Percentiles rank a stretch among this genome's conserved stretches.
phyloP scores from a whole-genome alignment of 1,140 invertebrate species.

The Hyles euphorbiae region DNA sequence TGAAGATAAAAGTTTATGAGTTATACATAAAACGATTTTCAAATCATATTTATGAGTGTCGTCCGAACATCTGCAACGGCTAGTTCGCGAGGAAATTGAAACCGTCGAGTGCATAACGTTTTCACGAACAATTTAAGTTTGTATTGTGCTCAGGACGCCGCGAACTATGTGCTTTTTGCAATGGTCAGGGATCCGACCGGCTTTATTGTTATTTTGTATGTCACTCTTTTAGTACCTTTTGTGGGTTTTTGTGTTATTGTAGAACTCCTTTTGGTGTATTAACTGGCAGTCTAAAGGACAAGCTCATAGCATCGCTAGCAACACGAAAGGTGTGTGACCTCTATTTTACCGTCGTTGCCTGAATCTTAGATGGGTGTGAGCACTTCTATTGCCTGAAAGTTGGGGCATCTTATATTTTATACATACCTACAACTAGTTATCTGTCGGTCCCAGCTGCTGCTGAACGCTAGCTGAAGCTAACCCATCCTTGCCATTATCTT shows the following conservation, averaged over 20 bases:
- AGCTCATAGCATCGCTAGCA: too few relatives aligned
- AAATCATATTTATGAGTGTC: constrained; percentile 72
- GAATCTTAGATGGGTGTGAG: too few relatives aligned
- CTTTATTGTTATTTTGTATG: constrained; percentile 54
- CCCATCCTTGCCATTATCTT: too few relatives aligned
- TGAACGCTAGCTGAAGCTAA: too few relatives aligned
- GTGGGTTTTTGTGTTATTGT: constrained; percentile 44
- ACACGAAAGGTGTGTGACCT: too few relatives aligned
- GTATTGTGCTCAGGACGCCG: constrained; percentile 60
- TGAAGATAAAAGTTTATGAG: constrained; percentile 71
- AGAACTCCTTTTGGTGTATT: neutral
- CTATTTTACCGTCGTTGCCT: too few relatives aligned
- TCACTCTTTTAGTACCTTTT: constrained; percentile 24
- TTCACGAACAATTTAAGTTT: constrained; percentile 71
- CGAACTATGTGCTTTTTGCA: constrained; percentile 60
- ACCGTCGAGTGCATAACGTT: constrained; percentile 67
- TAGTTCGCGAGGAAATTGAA: constrained; percentile 71
- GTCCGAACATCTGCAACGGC: constrained; percentile 64
- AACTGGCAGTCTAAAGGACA: too few relatives aligned
- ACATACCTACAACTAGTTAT: too few relatives aligned
- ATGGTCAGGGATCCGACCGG: constrained; percentile 52
- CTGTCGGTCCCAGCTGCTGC: too few relatives aligned
- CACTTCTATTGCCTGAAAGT: too few relatives aligned
- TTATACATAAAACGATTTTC: constrained; percentile 73
- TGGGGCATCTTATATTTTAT: too few relatives aligned